A percentile compares a stretch with the other conserved stretches of the same genome.
phyloP scores from a whole-genome alignment of 2,113 vertebrate genomes.

The Rynchops niger region DNA sequence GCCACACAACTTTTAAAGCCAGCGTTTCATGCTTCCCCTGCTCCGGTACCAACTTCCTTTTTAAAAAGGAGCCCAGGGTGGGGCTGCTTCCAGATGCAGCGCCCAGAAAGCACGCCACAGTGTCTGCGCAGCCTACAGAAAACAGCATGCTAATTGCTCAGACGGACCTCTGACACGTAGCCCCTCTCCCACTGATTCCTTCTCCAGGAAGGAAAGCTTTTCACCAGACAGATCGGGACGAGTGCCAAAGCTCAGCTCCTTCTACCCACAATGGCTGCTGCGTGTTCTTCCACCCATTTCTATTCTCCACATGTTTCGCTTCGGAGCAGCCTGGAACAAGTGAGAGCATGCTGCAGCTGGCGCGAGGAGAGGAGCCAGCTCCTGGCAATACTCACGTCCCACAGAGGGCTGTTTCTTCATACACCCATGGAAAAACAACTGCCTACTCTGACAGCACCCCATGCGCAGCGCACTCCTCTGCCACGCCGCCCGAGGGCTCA shows the following conservation, averaged over 20 bases:
- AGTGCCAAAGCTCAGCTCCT: not conserved
- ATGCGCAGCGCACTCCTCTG: not conserved
- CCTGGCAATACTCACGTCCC: not conserved
- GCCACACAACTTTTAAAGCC: not conserved
- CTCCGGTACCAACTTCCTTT: not conserved
- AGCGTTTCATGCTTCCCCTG: not conserved
- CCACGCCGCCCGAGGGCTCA: not conserved
- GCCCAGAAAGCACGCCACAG: not conserved
- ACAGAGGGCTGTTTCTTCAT: not conserved
- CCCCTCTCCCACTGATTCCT: not conserved
- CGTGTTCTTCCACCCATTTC: not conserved
- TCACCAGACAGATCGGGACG: not conserved
- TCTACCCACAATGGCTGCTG: not conserved
- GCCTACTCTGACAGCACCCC: not conserved
- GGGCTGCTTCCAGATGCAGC: not conserved
- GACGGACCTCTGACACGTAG: not conserved
- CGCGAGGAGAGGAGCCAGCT: slow-evolving; percentile 2
- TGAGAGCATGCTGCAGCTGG: slow-evolving; percentile 39
- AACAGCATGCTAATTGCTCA: not conserved
- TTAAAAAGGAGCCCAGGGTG: not conserved
- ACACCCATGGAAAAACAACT: not conserved
- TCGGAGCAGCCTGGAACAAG: not conserved
- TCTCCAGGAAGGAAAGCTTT: not conserved
- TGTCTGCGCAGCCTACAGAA: not conserved
- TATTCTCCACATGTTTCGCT: not conserved